These are phyloP conservation scores for Pollenia amentaria DNA, from an alignment of 2,888 invertebrate species.

Conservation along the genomic window DNA sequence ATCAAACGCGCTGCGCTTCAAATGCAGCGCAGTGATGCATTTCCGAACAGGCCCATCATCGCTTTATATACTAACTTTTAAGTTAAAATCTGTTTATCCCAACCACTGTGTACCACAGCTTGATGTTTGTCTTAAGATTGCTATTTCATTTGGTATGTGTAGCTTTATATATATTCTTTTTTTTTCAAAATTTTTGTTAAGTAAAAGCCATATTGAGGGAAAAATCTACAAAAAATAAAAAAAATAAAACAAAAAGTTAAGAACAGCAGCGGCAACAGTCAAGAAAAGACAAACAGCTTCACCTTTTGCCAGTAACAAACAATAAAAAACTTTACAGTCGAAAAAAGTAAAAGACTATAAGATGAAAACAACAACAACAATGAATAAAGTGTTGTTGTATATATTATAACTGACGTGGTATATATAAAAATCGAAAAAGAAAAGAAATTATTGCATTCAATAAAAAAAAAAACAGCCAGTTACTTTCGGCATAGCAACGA, in stretches of 20 bases:
- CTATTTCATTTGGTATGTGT: slow-evolving; percentile 62
- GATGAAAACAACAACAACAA: slow-evolving; percentile 14
- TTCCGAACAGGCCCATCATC: too few species aligned
- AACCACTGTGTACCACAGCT: slow-evolving; percentile 58
- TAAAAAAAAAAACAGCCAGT: slow-evolving; percentile 76
- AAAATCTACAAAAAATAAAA: slow-evolving; percentile 28
- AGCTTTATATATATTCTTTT: slow-evolving; percentile 34
- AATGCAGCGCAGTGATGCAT: too few species aligned
- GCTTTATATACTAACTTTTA: too few species aligned
- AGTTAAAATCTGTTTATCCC: too few species aligned
- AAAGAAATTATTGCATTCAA: slow-evolving; percentile 74
- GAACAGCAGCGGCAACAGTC: slow-evolving; percentile 65
- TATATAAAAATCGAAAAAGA: slow-evolving; percentile 70
- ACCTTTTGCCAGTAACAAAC: slow-evolving; percentile 68
- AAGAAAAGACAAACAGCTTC: slow-evolving; percentile 73
- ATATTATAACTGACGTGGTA: slow-evolving; percentile 65
- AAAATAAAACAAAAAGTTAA: slow-evolving; percentile 52
- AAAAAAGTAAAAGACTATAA: slow-evolving; percentile 39
- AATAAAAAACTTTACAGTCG: slow-evolving; percentile 28
- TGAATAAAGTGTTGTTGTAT: slow-evolving; percentile 11
- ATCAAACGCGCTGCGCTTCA: too few species aligned
- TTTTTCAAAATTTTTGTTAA: slow-evolving; percentile 56
- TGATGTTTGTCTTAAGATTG: slow-evolving; percentile 64
- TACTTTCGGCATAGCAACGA: slow-evolving; percentile 82
- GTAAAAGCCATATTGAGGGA: slow-evolving; percentile 67